Evolutionary conservation across 1,140 invertebrate genomes (phyloP).

Genomic region (Trichomalopsis sarcophagae): DNA sequence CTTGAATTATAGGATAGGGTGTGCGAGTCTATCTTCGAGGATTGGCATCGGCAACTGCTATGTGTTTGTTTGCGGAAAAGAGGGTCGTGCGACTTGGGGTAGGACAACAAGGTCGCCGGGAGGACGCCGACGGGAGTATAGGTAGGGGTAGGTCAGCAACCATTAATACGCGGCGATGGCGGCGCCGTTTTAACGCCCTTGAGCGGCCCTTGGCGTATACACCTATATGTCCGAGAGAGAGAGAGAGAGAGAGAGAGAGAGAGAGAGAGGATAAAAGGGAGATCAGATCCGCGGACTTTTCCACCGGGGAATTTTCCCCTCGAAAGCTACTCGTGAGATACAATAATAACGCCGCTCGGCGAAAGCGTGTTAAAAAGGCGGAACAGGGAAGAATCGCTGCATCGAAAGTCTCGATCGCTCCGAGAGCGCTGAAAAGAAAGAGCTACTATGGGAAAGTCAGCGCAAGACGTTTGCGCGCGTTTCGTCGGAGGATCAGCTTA

Average conservation of each 20-base stretch:
- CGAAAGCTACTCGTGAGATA: not conserved
- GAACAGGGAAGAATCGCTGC: not conserved
- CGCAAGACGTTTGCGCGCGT: not conserved
- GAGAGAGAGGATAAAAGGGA: too few species aligned
- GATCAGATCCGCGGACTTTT: too few species aligned
- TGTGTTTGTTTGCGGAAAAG: not conserved
- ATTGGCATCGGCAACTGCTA: not conserved
- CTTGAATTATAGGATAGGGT: not conserved
- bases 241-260: too few species aligned
- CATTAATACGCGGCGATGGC: conserved; percentile 50
- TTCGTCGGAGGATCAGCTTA: not conserved
- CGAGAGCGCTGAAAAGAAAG: not conserved
- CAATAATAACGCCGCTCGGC: not conserved
- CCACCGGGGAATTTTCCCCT: not conserved
- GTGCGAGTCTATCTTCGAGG: not conserved
- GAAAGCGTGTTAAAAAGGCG: conserved; percentile 3
- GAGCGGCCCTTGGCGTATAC: not conserved
- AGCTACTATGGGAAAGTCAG: not conserved
- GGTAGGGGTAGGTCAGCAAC: conserved; percentile 71
- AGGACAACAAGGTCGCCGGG: conserved; percentile 61
- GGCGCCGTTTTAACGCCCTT: conserved; percentile 45
- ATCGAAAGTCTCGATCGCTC: conserved; percentile 3
- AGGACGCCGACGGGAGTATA: conserved; percentile 57
- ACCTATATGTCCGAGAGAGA: not conserved
- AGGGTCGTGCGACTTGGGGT: not conserved